These are phyloP conservation scores for Macropus fuliginosus DNA, from an alignment of 2,797 vertebrate species.

Conservation along the genomic window DNA sequence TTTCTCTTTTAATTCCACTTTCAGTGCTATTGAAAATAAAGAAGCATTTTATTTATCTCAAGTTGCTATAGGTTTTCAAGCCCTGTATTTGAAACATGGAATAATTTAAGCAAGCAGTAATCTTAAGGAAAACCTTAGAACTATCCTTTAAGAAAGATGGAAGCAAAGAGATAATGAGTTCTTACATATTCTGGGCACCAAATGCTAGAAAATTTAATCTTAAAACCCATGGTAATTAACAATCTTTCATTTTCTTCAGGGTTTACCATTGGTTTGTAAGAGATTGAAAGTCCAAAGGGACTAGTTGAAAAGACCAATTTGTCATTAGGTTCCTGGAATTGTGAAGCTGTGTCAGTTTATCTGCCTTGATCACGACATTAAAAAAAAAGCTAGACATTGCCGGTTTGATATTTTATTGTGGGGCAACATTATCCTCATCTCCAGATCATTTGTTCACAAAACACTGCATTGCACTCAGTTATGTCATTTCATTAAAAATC, in stretches of 20 bases:
- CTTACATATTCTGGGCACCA: not conserved
- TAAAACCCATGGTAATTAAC: constrained; percentile 17
- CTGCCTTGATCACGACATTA: not conserved
- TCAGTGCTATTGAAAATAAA: constrained; percentile 2
- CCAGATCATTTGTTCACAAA: not conserved
- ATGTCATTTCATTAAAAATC: not conserved
- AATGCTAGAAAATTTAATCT: constrained; percentile 4
- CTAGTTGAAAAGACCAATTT: not conserved
- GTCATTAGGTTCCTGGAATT: not conserved
- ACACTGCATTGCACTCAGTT: not conserved
- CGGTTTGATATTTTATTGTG: not conserved
- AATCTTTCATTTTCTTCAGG: not conserved
- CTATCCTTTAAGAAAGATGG: constrained; percentile 5
- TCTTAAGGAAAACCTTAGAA: not conserved
- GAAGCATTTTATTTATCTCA: constrained; percentile 37
- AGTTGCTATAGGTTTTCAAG: not conserved
- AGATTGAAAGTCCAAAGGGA: not conserved
- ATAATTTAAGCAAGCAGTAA: constrained; percentile 17
- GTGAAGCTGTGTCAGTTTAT: not conserved
- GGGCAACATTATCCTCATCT: constrained; percentile 7
- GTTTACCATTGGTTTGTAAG: not conserved
- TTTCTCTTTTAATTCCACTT: constrained; percentile 9
- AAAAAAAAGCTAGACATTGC: not conserved
- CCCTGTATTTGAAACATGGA: not conserved
- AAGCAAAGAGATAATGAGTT: constrained; percentile 4